Evolutionary conservation across 2,113 vertebrate genomes (phyloP).

Genomic region (Geococcyx californianus): DNA sequence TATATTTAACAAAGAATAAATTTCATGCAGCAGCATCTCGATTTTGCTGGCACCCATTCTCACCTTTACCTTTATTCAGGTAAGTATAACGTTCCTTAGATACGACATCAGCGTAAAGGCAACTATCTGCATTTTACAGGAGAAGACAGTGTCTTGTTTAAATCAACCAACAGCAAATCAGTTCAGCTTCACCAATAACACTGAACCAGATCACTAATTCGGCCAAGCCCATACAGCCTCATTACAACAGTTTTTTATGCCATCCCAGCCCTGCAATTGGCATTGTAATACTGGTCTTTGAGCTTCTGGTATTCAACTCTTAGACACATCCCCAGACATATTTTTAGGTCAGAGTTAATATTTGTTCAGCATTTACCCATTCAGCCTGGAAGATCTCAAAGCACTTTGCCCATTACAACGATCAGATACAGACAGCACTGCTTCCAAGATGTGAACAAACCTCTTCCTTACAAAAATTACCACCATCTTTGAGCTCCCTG

Average conservation of each 20-base stretch:
- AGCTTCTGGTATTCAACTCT: neutral
- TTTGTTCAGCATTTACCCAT: neutral
- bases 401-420: neutral
- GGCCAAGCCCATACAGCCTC: neutral
- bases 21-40: neutral
- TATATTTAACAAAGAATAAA: neutral
- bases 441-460: neutral
- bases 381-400: neutral
- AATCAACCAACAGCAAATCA: neutral
- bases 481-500: neutral
- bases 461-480: neutral
- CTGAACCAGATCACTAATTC: neutral
- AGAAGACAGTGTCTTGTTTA: neutral
- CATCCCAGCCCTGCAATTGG: neutral
- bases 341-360: neutral
- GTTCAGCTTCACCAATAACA: neutral
- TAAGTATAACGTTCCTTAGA: neutral
- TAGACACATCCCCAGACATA: neutral
- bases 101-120: neutral
- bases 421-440: neutral
- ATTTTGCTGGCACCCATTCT: neutral
- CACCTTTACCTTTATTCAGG: neutral
- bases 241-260: neutral
- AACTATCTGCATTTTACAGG: too few species aligned
- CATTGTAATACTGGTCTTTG: neutral